These are phyloP conservation scores for Engraulis encrasicolus DNA, from an alignment of 2,113 vertebrate species.

Conservation along the genomic window DNA sequence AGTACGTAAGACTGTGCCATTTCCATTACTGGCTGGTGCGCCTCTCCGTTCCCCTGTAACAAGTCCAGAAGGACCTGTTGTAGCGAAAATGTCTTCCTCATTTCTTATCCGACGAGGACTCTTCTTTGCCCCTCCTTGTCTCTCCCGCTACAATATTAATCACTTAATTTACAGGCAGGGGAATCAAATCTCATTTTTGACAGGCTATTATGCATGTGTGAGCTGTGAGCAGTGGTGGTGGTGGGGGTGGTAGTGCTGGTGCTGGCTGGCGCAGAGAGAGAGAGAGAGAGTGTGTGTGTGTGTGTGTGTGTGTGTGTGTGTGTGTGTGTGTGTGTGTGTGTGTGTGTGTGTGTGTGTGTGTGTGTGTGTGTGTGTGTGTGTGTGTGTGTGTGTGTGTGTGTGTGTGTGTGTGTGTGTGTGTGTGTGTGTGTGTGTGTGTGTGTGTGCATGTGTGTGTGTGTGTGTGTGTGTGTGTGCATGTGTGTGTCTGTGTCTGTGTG, in stretches of 20 bases:
- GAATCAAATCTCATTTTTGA: constrained; percentile 63
- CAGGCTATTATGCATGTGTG: constrained; percentile 68
- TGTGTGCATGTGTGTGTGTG: background rate
- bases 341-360: background rate
- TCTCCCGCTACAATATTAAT: constrained; percentile 63
- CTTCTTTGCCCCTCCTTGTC: background rate
- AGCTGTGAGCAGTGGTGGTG: background rate
- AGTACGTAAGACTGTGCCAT: constrained; percentile 7
- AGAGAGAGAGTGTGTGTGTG: background rate
- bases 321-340: background rate
- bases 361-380: too few species aligned
- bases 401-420: background rate
- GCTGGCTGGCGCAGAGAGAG: too few species aligned
- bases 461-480: background rate
- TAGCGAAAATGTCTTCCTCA: background rate
- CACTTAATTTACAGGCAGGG: constrained; percentile 64
- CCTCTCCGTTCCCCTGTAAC: background rate
- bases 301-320: background rate
- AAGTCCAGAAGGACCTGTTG: constrained; percentile 16
- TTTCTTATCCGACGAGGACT: background rate
- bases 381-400: too few species aligned
- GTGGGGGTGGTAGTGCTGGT: too few species aligned
- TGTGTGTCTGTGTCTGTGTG: background rate
- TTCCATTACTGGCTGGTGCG: constrained; percentile 2
- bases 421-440: background rate